phyloP scores from a whole-genome alignment of 35 echinoderm and acorn worm genomes.

The Ophiothrix spiculata region DNA sequence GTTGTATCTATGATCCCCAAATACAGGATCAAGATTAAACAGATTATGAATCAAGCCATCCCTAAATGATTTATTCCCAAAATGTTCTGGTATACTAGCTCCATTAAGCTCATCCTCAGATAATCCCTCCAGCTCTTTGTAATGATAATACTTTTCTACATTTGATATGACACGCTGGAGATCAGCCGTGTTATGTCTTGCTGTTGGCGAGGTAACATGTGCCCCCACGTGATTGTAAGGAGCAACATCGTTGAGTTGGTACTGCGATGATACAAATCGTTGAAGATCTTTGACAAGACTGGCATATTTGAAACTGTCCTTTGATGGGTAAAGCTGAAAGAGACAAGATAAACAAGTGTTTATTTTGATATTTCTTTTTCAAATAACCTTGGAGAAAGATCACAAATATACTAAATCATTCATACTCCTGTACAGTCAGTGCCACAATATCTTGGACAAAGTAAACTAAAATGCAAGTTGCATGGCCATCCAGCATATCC shows the following conservation, averaged over 20 bases:
- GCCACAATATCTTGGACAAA: too few species aligned
- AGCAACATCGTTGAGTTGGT: slow-evolving; percentile 13
- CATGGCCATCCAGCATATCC: too few species aligned
- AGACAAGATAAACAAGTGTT: not conserved
- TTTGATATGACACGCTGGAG: slow-evolving; percentile 56
- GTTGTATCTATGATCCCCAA: slow-evolving; percentile 14
- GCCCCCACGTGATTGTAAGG: slow-evolving; percentile 16
- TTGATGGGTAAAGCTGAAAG: slow-evolving; percentile 75
- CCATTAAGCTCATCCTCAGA: not conserved
- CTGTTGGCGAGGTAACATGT: not conserved
- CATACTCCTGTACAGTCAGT: too few species aligned
- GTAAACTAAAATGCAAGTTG: too few species aligned
- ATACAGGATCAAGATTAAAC: slow-evolving; percentile 13
- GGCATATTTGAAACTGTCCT: slow-evolving; percentile 52
- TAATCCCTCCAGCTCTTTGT: not conserved
- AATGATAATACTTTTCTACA: slow-evolving; percentile 40
- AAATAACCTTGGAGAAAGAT: too few species aligned
- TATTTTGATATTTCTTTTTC: not conserved
- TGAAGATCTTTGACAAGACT: slow-evolving; percentile 59
- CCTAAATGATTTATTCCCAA: slow-evolving; percentile 22
- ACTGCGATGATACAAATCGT: slow-evolving; percentile 29
- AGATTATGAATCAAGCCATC: slow-evolving; percentile 47
- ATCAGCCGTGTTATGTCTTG: slow-evolving; percentile 52
- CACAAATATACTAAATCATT: too few species aligned
- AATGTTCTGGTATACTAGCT: slow-evolving; percentile 3